phyloP scores from a whole-genome alignment of 2,113 vertebrate genomes.

The Dasyurus viverrinus region DNA sequence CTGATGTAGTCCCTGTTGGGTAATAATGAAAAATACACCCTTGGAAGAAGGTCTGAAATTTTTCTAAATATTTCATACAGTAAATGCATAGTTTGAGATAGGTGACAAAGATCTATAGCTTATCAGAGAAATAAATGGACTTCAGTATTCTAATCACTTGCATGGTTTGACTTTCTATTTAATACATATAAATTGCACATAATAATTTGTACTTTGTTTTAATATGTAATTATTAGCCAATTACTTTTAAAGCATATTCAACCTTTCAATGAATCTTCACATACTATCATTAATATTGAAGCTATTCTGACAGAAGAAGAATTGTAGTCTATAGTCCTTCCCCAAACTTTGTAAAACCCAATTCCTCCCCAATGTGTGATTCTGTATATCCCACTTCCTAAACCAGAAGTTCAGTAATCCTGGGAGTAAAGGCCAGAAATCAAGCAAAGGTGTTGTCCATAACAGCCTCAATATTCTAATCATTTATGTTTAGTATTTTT shows the following conservation, averaged over 20 bases:
- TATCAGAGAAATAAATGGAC: constrained; percentile 39
- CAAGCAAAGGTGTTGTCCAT: constrained; percentile 50
- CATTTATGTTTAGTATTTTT: constrained; percentile 35
- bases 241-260: constrained; percentile 58
- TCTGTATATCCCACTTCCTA: constrained; percentile 47
- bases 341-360: constrained; percentile 52
- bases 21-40: constrained; percentile 81
- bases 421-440: constrained; percentile 51
- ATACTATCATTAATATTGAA: constrained; percentile 43
- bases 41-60: constrained; percentile 64
- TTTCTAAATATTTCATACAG: constrained; percentile 56
- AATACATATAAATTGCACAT: background rate
- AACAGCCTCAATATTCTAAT: background rate
- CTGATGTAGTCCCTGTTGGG: constrained; percentile 82
- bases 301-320: constrained; percentile 56
- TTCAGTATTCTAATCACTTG: constrained; percentile 46
- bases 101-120: constrained; percentile 37
- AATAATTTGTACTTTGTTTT: constrained; percentile 64
- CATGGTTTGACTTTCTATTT: constrained; percentile 49
- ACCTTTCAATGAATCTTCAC: constrained; percentile 54
- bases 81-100: constrained; percentile 54
- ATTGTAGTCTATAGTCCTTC: constrained; percentile 54
- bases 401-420: constrained; percentile 18
- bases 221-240: constrained; percentile 45
- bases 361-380: constrained; percentile 57